Base-by-base conservation (phyloP, 2,113 vertebrate species). In the Corythornis cristatus region DNA sequence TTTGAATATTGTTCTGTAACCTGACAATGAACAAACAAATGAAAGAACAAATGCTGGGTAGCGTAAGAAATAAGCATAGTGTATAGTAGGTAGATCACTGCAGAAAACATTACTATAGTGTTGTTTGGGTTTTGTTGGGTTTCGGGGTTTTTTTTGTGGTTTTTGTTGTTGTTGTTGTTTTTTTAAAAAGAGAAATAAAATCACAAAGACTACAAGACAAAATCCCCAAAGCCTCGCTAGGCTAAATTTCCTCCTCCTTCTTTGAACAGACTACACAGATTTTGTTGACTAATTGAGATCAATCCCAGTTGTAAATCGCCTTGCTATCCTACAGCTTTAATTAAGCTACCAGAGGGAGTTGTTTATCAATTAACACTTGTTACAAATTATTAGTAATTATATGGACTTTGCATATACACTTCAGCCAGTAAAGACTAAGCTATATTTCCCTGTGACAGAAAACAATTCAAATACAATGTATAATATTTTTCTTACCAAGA, bases 301-400 rank as follows among this genome's bases (percentile, higher is more conserved):
- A 98, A 98, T 98, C 98, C 98, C 97, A 98, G 98, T 95, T 97
- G 98, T 98, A 98, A 98, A 98, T 98, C 96, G 95, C 97, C 96
- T 92, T 90, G 95, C 97, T 98, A 97, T 98, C 96, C 95, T 98
- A 97, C 97, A 97, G 97, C 97, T 98, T 98, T 98, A 98, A 98
- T 98, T 98, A 98, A 98, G 97, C 97, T 98, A 98, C 98, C 98
- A 95, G 96, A 96, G 98, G 98, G 98, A 98, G 97, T 92, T 98
- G 97, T 98, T 98, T 98, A 98, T 98, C 98, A 98, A 98, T 98
- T 98, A 98, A 98, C 98, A 98, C 98, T 98, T 98, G 98, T 98
- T 98, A 98, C 98, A 98, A 98, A 98, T 98, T 98, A 98, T 98
- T 98, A 98, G 98, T 98, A 98, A 98, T 98, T 98, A 98, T 98